Evolutionary conservation across 2,888 invertebrate species (phyloP).

Genomic region (Drosophila quinaria): DNA sequence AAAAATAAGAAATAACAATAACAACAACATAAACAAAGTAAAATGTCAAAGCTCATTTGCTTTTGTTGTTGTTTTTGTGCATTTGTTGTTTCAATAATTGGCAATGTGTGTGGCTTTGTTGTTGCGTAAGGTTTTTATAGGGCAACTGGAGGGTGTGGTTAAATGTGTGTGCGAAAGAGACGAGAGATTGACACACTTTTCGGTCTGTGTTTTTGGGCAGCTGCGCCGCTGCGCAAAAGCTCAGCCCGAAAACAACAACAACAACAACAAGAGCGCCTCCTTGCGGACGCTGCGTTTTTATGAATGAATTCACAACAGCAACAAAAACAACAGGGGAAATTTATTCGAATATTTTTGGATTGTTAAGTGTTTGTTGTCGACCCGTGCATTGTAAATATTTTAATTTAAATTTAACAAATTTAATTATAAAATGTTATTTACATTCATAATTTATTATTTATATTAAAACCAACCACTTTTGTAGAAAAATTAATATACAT

Average conservation of each 20-base stretch:
- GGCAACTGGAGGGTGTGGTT: conserved; percentile 84
- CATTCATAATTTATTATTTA: too few species aligned
- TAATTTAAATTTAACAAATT: too few species aligned
- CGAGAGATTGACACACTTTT: conserved; percentile 68
- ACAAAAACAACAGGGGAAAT: conserved; percentile 15
- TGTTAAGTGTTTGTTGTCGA: too few species aligned
- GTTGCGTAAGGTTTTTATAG: conserved; percentile 83
- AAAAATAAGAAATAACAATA: conserved; percentile 32
- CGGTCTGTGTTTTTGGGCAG: conserved; percentile 39
- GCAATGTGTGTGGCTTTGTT: conserved; percentile 62
- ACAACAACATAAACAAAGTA: conserved; percentile 30
- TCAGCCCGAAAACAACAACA: conserved; percentile 21
- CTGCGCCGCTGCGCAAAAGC: conserved; percentile 65
- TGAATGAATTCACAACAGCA: conserved; percentile 63
- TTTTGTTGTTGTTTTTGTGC: conserved; percentile 20
- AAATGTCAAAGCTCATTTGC: conserved; percentile 52
- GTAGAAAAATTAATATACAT: too few species aligned
- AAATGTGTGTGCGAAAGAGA: conserved; percentile 22
- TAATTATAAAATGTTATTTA: too few species aligned
- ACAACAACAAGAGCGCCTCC: conserved; percentile 15
- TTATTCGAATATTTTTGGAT: too few species aligned
- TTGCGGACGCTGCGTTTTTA: conserved; percentile 57
- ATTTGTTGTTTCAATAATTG: conserved; percentile 60
- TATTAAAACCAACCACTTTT: too few species aligned
- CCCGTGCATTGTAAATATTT: too few species aligned